Conservation (phyloP, 2,888 invertebrate genomes). For the Leptinotarsa haldemani region DNA sequence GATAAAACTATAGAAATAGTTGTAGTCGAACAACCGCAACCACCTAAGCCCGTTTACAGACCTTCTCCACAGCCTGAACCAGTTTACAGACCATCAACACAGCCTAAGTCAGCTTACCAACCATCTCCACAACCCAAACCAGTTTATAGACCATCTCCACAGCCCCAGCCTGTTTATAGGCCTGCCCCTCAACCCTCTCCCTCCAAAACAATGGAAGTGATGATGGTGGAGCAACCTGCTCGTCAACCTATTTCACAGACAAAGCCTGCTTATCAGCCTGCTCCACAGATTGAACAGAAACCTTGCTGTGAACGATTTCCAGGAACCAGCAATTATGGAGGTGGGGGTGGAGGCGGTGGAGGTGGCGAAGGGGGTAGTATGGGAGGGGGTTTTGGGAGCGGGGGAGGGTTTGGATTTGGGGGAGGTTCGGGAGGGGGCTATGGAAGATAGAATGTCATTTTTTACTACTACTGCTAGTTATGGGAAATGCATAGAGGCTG, state of each 20-base stretch:
- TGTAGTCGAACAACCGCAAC: too few relatives aligned
- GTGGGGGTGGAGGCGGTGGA: conserved; percentile 26
- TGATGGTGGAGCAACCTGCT: too few relatives aligned
- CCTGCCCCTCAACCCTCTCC: too few relatives aligned
- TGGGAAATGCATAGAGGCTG: too few relatives aligned
- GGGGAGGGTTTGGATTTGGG: conserved; percentile 29
- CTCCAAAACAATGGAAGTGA: background rate
- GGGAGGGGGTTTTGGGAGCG: background rate
- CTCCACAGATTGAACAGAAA: background rate
- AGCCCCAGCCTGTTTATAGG: too few relatives aligned
- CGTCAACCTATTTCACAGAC: background rate
- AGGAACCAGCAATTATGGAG: background rate
- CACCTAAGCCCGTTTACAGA: too few relatives aligned
- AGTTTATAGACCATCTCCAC: too few relatives aligned
- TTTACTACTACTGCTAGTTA: too few relatives aligned
- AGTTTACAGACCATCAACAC: background rate
- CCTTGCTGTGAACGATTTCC: background rate
- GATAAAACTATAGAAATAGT: too few relatives aligned
- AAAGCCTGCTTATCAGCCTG: background rate
- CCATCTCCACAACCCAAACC: too few relatives aligned
- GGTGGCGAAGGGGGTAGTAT: background rate
- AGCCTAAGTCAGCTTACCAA: too few relatives aligned
- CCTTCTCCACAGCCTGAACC: background rate
- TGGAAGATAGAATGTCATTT: conserved; percentile 6
- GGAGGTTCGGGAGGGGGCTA: conserved; percentile 24